Evolutionary conservation across 2,797 vertebrate species (phyloP), one percentile per base, ranked within the genome.

Genomic region (Chaetodon trifasciatus): DNA sequence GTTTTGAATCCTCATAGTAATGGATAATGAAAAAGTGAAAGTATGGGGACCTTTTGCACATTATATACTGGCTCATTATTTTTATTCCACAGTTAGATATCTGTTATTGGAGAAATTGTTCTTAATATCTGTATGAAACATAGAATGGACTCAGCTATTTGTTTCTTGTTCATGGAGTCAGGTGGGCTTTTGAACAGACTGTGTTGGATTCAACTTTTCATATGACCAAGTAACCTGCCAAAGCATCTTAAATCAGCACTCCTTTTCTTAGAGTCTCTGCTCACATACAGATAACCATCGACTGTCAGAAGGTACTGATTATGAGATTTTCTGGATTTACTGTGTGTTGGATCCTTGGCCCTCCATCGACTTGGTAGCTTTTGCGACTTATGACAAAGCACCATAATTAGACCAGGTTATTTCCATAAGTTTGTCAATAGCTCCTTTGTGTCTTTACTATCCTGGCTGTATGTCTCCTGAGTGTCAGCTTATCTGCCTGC

Each of bases 361-460:
- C 76, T 84, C 60, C 56, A 74, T 82, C 74, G 16, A 50, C 79
- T 75, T n/a, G n/a, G 35, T 49, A 60, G 87, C 82, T 90, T 90
- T 84, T 60, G 74, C 6, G 58, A 86, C 73, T 90, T 88, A 90
- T 78, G 85, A 85, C 71, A 88, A 87, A 86, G 84, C 79, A 76
- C 77, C 85, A 83, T 88, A 87, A 89, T 92, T 89, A 85, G 60
- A 86, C 64, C 50, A 44, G 81, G 87, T 88, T 85, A 82, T 89
- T 90, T 89, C 88, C 89, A 86, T 81, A 78, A 56, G 56, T 74
- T 88, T 79, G 80, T 91, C 91, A 93, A 85, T 85, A 84, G 91
- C 69, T 73, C 64, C 89, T 87, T 90, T 93, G 89, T 94, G 77
- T 78, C 72, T 64, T 66, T 39, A 35, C 57, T 53, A 19, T 75